phyloP scores from a whole-genome alignment of 2,888 invertebrate genomes.

The Hydroisotoma schaefferi region DNA sequence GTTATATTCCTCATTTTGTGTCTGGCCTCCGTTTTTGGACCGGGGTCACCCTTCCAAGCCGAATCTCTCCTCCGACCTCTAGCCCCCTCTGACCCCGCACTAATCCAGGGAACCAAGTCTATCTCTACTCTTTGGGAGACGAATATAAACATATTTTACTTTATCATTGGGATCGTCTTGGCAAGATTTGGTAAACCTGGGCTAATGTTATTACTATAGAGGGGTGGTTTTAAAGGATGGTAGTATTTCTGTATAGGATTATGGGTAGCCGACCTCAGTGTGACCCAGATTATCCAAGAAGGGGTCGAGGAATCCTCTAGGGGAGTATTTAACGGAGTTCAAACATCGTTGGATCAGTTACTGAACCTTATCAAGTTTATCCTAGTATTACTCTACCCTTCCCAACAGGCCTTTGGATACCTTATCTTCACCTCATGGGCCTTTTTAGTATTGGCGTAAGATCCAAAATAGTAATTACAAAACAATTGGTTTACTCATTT shows the following conservation, averaged over 20 bases:
- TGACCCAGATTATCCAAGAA: constrained; percentile 57
- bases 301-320: constrained; percentile 53
- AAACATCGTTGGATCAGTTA: constrained; percentile 55
- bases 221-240: not conserved
- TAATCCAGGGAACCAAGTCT: not conserved
- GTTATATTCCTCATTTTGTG: constrained; percentile 52
- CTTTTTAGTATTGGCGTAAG: constrained; percentile 47
- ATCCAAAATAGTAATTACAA: no score
- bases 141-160: constrained; percentile 48
- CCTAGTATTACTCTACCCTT: constrained; percentile 54
- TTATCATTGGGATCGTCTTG: constrained; percentile 49
- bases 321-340: constrained; percentile 56
- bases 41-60: constrained; percentile 55
- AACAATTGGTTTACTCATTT: no score
- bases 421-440: constrained; percentile 54
- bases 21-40: constrained; percentile 54
- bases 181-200: constrained; percentile 50
- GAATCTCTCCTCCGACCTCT: no score
- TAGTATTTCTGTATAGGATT: no score
- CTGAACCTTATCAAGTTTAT: constrained; percentile 56
- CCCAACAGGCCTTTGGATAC: constrained; percentile 54
- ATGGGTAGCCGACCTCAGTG: constrained; percentile 56
- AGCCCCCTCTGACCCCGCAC: constrained; percentile 12
- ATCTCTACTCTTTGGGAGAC: constrained; percentile 10
- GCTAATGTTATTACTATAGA: not conserved